Evolutionary conservation across 2,113 vertebrate species (phyloP).

Genomic region (Poeciliopsis prolifica): DNA sequence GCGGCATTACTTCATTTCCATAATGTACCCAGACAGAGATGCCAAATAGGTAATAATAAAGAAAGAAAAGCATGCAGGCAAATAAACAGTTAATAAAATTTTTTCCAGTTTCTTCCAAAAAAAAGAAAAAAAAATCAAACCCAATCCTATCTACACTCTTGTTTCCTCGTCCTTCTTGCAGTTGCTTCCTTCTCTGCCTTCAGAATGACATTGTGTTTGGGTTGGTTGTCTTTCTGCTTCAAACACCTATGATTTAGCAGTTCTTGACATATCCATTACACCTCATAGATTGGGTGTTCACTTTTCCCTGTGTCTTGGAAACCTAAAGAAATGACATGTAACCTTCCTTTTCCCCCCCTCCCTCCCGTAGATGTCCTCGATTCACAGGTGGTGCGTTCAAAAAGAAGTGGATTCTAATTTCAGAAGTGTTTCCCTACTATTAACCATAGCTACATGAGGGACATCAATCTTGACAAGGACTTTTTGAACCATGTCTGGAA

Average conservation of each 20-base stretch:
- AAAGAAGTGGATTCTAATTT: slow-evolving; percentile 83
- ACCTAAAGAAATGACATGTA: slow-evolving; percentile 83
- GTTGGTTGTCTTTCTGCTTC: slow-evolving; percentile 80
- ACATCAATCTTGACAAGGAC: slow-evolving; percentile 82
- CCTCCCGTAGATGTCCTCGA: slow-evolving; percentile 70
- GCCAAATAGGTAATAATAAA: slow-evolving; percentile 76
- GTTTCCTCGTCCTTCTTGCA: slow-evolving; percentile 36
- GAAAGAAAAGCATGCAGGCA: slow-evolving; percentile 68
- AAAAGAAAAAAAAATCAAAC: slow-evolving; percentile 43
- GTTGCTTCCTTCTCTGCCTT: slow-evolving; percentile 47
- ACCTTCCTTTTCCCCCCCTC: slow-evolving; percentile 44
- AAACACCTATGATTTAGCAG: slow-evolving; percentile 86
- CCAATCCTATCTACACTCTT: slow-evolving; percentile 36
- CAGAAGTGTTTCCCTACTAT: slow-evolving; percentile 77
- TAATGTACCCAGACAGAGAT: slow-evolving; percentile 78
- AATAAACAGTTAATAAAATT: slow-evolving; percentile 72
- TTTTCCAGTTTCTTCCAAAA: slow-evolving; percentile 40
- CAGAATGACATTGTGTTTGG: slow-evolving; percentile 80
- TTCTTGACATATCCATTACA: slow-evolving; percentile 88
- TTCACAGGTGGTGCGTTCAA: slow-evolving; percentile 78
- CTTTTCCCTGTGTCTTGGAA: slow-evolving; percentile 73
- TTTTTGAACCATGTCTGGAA: slow-evolving; percentile 75
- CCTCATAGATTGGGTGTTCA: slow-evolving; percentile 84
- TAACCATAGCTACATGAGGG: slow-evolving; percentile 75
- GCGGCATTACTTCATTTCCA: slow-evolving; percentile 83